A percentile compares a stretch with the other conserved stretches of the same genome.
These are phyloP conservation scores for Solenopsis invicta DNA, from an alignment of 1,140 invertebrate species.

Conservation along the genomic window DNA sequence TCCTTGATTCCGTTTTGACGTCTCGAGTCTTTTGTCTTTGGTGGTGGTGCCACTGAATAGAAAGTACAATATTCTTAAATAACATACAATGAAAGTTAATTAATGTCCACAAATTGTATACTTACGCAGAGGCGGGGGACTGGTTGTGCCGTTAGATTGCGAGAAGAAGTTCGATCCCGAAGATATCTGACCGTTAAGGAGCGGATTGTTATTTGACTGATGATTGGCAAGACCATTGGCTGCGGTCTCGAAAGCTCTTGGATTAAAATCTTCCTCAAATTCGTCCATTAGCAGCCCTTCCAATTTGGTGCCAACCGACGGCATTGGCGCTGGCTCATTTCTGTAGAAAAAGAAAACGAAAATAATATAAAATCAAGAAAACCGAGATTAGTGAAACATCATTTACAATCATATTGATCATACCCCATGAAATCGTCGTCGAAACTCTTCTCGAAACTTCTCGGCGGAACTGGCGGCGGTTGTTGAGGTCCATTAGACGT, in stretches of 20 bases:
- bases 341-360: slow-evolving; percentile 53
- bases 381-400: background rate
- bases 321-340: slow-evolving; percentile 85
- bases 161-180: slow-evolving; percentile 82
- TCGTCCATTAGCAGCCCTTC: slow-evolving; percentile 94
- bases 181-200: slow-evolving; percentile 82
- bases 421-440: slow-evolving; percentile 85
- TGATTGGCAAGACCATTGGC: slow-evolving; percentile 84
- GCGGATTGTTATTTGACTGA: slow-evolving; percentile 83
- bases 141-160: slow-evolving; percentile 82
- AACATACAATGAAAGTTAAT: background rate
- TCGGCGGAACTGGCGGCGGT: slow-evolving; percentile 90
- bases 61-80: slow-evolving; percentile 22
- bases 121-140: slow-evolving; percentile 90
- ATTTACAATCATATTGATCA: background rate
- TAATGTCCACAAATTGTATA: slow-evolving; percentile 56
- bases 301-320: slow-evolving; percentile 92
- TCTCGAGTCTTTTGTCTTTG: slow-evolving; percentile 92
- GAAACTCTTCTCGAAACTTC: slow-evolving; percentile 89
- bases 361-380: slow-evolving; percentile 43
- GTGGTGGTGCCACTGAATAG: slow-evolving; percentile 92
- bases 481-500: slow-evolving; percentile 86
- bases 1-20: slow-evolving; percentile 87
- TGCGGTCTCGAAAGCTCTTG: slow-evolving; percentile 90
- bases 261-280: slow-evolving; percentile 93